Evolutionary conservation across 2,888 invertebrate species (phyloP), one percentile per base, ranked within the genome.

Genomic region (Eupeodes luniger): DNA sequence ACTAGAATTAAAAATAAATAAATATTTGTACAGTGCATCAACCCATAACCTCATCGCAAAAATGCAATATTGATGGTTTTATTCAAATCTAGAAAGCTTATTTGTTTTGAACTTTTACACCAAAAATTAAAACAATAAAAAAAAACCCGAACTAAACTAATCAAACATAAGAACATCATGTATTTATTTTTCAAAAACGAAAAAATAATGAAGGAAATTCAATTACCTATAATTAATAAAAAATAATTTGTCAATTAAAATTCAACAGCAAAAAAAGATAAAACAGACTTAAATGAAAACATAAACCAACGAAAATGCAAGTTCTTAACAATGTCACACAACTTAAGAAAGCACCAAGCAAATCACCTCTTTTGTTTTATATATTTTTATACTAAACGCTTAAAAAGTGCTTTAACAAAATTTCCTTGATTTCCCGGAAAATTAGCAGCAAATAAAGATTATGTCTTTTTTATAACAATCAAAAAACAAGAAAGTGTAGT

Each of bases 31-130:
- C 11, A 44, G 11, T 62, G 16, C 62, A 57, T 64, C 74, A 66
- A 66, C 64, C 61, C 66, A 19, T 44, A 77, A 78, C 64, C 72
- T 78, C 78, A 78, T 83, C 83, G 83, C 83, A 72, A 72, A 82
- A 61, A n/a, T 59, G 14, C 59, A 59, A 59, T 59, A 59, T 36
- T 36, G 34, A 36, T 14, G 6, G 16, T 74, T 51, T 75, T 76
- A 34, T 40, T 57, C 34, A 12, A 36, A 62, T 40, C 40, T 44
- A 11, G 16, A 62, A 10, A 62, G 40, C 40, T 62, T 16, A 10
- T 62, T 62, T 44, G 6, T 19, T 62, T 62, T 5, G 0, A 44
- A 59, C 34, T 62, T 62, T 62, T 40, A 62, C 16, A 62, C 16
- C 16, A 40, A 62, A 59, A 59, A 59, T 59, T 40, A 5, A 67